A percentile compares a stretch with the other conserved stretches of the same genome.
Evolutionary conservation across 2,888 invertebrate genomes (phyloP).

Genomic region (Pandemis cinnamomeana): DNA sequence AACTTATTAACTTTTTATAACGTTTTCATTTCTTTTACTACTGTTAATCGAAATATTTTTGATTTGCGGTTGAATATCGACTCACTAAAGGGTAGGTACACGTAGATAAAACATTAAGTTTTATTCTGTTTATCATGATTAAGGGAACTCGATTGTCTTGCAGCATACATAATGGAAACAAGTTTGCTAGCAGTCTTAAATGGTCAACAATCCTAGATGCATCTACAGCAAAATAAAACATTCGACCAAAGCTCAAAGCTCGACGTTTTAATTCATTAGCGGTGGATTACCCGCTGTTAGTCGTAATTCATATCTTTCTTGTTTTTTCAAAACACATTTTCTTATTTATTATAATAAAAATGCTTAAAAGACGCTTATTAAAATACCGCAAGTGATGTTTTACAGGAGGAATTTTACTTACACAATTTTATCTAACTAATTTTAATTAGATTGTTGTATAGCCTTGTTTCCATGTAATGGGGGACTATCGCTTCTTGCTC

Average conservation of each 20-base stretch:
- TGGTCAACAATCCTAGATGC: not conserved
- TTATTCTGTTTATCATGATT: not conserved
- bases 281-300: not conserved
- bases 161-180: not conserved
- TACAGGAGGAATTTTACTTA: too few relatives aligned
- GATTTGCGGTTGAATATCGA: not conserved
- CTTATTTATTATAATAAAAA: too few relatives aligned
- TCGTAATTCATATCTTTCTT: not conserved
- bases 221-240: not conserved
- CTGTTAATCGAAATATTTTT: conserved; percentile 17
- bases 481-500: too few relatives aligned
- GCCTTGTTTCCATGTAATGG: too few relatives aligned
- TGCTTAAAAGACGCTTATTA: too few relatives aligned
- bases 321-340: too few relatives aligned
- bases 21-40: conserved; percentile 10
- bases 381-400: too few relatives aligned
- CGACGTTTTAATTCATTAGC: not conserved
- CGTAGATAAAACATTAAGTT: not conserved
- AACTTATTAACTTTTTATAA: conserved; percentile 25
- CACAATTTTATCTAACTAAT: too few relatives aligned
- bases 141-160: not conserved
- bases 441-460: too few relatives aligned
- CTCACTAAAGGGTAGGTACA: not conserved
- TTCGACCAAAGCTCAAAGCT: not conserved
- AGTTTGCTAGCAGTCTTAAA: not conserved